Base-by-base conservation (phyloP, 2,113 vertebrate genomes). In the Strix aluco region DNA sequence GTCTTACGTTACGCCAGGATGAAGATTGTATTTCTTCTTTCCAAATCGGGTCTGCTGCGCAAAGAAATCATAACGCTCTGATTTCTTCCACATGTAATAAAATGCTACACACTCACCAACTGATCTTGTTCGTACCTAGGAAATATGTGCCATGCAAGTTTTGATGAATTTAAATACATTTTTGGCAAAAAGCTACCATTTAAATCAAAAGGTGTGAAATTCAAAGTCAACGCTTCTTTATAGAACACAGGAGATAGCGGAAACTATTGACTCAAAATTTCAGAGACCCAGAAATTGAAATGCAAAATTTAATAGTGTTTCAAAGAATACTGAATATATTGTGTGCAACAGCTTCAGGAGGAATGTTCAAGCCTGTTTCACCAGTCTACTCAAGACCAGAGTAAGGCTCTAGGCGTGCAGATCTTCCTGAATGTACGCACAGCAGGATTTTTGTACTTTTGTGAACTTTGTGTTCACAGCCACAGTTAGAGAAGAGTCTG, bases 21-120 rank as follows among this genome's bases (percentile, higher is more conserved):
- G 99, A 92, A 99, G 99, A 95, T 99, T 99, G 94, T 99, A 99
- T 97, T 99, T 99, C 98, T 99, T 99, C 98, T 99, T 99, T 88
- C 99, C 99, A 90, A 99, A 99, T 59, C 99, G 98, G 14, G 99
- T 99, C 98, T 99, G 99, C 97, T 99, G 99, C 94, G 99, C 99
- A 98, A 99, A 99, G 98, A 99, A 99, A 98, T 99, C 99, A 36
- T 99, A 99, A 96, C 99, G 99, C 97, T 99, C 99, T 7, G 99
- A 99, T 96, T 99, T 99, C 97, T 99, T 99, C 99, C 99, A 99
- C 99, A 99, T 99, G 98, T 99, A 99, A 98, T 99, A 99, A 97
- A 99, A 99, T 34, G 99, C 99, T 95, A 99, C 99, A 98, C 99
- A 99, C 94, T 99, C 99, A 90, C 99, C 99, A 96, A 99, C 99